phyloP scores from a whole-genome alignment of 1,140 invertebrate species.

The Propsilocerus akamusi region DNA sequence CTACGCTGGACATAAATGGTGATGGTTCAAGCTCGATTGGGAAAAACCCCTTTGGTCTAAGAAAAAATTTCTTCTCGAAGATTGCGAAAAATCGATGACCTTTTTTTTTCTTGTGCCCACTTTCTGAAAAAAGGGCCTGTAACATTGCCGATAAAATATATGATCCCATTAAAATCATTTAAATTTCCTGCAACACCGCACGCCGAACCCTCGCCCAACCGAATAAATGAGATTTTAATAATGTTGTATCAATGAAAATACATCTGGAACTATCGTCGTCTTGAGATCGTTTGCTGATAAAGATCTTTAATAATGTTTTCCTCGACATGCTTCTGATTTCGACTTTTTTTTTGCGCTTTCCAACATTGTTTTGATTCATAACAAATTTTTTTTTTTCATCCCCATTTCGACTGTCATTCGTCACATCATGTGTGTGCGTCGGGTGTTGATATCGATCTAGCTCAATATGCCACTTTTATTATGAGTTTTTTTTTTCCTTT shows the following conservation, averaged over 20 bases:
- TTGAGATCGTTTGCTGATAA: too few relatives aligned
- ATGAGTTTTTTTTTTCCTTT: too few relatives aligned
- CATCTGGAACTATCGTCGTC: conserved; percentile 2
- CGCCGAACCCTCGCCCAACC: neutral
- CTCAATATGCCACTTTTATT: neutral
- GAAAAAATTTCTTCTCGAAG: neutral
- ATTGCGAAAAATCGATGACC: neutral
- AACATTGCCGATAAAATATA: too few relatives aligned
- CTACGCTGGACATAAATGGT: neutral
- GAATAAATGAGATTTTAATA: neutral
- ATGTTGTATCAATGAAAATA: neutral
- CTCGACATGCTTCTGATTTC: too few relatives aligned
- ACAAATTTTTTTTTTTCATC: too few relatives aligned
- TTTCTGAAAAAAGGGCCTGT: too few relatives aligned
- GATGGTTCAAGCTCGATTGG: neutral
- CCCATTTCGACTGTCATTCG: too few relatives aligned
- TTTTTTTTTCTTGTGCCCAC: too few relatives aligned
- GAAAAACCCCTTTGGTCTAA: neutral
- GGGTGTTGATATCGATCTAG: neutral
- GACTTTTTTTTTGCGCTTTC: too few relatives aligned
- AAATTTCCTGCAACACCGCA: neutral
- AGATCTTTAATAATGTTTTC: too few relatives aligned
- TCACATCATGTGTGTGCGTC: conserved; percentile 2
- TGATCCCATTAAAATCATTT: neutral
- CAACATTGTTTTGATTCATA: too few relatives aligned